Conservation (phyloP, 2,113 vertebrate species). For the Brienomyrus longianalis region DNA sequence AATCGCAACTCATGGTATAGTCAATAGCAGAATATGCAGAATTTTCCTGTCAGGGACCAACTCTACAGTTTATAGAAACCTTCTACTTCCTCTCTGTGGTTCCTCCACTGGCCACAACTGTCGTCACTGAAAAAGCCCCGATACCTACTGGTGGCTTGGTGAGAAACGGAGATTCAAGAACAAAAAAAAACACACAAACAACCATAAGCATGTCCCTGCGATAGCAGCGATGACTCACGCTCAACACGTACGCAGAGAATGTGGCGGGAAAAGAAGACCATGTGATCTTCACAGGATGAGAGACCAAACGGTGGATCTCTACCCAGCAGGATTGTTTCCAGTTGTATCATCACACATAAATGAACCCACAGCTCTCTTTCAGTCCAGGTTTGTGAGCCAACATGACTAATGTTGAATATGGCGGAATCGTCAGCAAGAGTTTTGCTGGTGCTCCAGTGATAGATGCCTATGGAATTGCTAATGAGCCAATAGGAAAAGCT, state of each 20-base stretch:
- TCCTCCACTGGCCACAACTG: slow-evolving; percentile 59
- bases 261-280: background rate
- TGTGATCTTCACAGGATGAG: background rate
- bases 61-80: slow-evolving; percentile 63
- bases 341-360: background rate
- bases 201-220: background rate
- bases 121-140: slow-evolving; percentile 51
- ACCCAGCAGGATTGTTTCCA: background rate
- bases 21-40: slow-evolving; percentile 52
- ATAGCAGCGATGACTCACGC: background rate
- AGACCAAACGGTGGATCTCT: background rate
- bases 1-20: slow-evolving; percentile 49
- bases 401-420: background rate
- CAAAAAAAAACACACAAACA: slow-evolving; percentile 39
- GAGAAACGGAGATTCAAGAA: slow-evolving; percentile 24
- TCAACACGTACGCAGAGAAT: slow-evolving; percentile 36
- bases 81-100: slow-evolving; percentile 58
- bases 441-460: background rate
- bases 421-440: background rate
- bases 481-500: background rate
- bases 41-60: slow-evolving; percentile 60
- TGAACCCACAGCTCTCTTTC: background rate
- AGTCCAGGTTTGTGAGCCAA: background rate
- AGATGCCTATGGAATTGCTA: background rate
- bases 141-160: slow-evolving; percentile 33